Base-by-base conservation (phyloP, 2,113 vertebrate species). In the Ascaphus truei region DNA sequence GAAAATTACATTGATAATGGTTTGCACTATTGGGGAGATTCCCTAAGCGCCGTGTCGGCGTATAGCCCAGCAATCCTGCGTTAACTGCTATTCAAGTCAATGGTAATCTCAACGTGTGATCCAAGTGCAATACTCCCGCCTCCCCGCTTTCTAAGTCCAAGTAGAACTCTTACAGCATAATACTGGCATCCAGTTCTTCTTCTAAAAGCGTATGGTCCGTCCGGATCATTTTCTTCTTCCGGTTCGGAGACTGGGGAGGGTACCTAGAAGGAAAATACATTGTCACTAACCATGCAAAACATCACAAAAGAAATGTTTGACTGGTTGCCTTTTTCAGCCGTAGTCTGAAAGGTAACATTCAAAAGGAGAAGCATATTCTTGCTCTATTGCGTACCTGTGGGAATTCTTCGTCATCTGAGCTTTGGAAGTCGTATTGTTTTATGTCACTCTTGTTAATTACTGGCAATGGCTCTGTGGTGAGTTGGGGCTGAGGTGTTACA, bases 391-490 rank as follows among this genome's bases (percentile, higher is more conserved):
- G 71, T 80, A 98, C 95, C 92, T 92, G 91, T 3, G 87, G 89
- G 77, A 90, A 90, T 60, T 95, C 94, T 16, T 98, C 95, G 62
- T 98, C 95, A 66, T 94, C 95, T 1, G 95, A 98, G 76, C 95
- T 96, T 88, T 95, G 94, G 84, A 98, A 98, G 89, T 98, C 95
- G 29, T 98, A 98, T 83, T 96, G 95, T 53, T 94, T 96, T 74
- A 96, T 92, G 55, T 95, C 93, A 10, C 90, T 93, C 86, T 93
- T 90, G 87, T 78, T 93, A 85, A 94, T 77, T 50, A 84, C 81
- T 50, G 91, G 90, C 71, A 89, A 71, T 23, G 88, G 85, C 73
- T 93, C 88, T 23, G 88, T 83, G 68, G 86, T 85, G 39, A 89
- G 74, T 45, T 90, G 90, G 30, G 65, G 47, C 29, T 88, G 90